phyloP scores from a whole-genome alignment of 2,888 invertebrate genomes.

The Drosophila tripunctata region DNA sequence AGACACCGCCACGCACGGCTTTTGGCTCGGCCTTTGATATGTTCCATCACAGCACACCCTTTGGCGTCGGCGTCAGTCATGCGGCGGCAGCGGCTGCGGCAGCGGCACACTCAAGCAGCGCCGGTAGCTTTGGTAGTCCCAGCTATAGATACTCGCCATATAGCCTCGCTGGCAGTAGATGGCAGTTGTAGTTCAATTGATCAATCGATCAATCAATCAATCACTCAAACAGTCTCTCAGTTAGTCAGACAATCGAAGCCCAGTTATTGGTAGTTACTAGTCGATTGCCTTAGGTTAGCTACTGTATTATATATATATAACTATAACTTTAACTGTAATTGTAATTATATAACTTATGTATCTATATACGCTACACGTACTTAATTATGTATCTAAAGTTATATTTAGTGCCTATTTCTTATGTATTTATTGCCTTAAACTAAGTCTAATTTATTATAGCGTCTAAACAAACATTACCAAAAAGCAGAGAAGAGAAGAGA shows the following conservation, averaged over 20 bases:
- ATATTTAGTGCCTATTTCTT: conserved; percentile 69
- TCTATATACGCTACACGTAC: conserved; percentile 22
- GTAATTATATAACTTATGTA: conserved; percentile 43
- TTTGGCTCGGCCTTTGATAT: conserved; percentile 84
- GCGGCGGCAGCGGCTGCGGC: conserved; percentile 80
- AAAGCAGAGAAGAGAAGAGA: conserved; percentile 28
- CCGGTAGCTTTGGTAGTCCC: conserved; percentile 83
- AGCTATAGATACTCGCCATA: conserved; percentile 84
- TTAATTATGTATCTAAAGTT: conserved; percentile 46
- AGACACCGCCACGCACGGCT: conserved; percentile 83
- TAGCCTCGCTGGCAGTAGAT: conserved; percentile 83
- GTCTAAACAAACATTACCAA: conserved; percentile 54
- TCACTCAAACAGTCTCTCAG: conserved; percentile 10
- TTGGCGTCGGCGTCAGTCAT: conserved; percentile 82
- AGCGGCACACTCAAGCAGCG: conserved; percentile 76
- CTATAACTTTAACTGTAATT: conserved; percentile 21
- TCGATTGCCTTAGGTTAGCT: conserved; percentile 26
- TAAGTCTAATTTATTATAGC: conserved; percentile 67
- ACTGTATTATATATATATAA: too few relatives aligned
- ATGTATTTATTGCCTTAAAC: conserved; percentile 71
- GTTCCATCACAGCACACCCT: conserved; percentile 84
- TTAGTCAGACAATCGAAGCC: conserved; percentile 14
- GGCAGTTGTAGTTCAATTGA: conserved; percentile 78
- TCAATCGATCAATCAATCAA: not conserved
- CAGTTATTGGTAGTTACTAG: conserved; percentile 18